Evolutionary conservation across 2,888 invertebrate genomes (phyloP), one percentile per base, ranked within the genome.

Genomic region (Ommatoiulus sabulosus): DNA sequence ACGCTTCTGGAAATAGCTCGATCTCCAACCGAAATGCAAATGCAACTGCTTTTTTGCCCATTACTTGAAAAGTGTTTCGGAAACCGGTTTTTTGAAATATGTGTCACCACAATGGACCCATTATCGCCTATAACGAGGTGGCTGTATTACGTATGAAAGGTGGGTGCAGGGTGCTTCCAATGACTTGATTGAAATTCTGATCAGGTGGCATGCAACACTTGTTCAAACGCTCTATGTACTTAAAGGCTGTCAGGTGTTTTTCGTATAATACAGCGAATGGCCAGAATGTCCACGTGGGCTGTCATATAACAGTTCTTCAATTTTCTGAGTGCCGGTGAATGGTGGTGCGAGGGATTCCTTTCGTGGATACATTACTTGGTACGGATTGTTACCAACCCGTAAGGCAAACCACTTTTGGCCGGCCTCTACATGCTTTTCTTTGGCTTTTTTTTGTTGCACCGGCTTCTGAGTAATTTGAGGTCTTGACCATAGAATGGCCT

Each of bases 301-400:
- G 63, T 63, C 63, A 63, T 63, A 63, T 63, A 63, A 63, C 63
- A 8, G 8, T n/a, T 20, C n/a, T 63, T 63, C 63, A 20, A 20
- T 63, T 20, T 63, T 63, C 63, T n/a, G 63, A 4, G 5, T 63
- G 63, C 20, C 63, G n/a, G 63, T 63, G 63, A 20, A 20, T 63
- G 63, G 63, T 63, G 63, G 63, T 63, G 63, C 63, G 8, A 63
- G 63, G 63, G 63, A 63, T n/a, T 63, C 20, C 63, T 63, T 63
- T 63, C 20, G n/a, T 20, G 63, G 20, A 63, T 20, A 8, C 63
- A 63, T 20, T 8, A 20, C 63, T 3, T 63, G 63, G 63, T 63
- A 63, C 63, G n/a, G 63, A 63, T 20, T 63, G 20, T 20, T 20
- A 63, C 63, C 63, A 57, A 15, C 57, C 57, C 57, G 17, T 57